phyloP scores from a whole-genome alignment of 2,888 invertebrate species.

The Smittia aterrima region DNA sequence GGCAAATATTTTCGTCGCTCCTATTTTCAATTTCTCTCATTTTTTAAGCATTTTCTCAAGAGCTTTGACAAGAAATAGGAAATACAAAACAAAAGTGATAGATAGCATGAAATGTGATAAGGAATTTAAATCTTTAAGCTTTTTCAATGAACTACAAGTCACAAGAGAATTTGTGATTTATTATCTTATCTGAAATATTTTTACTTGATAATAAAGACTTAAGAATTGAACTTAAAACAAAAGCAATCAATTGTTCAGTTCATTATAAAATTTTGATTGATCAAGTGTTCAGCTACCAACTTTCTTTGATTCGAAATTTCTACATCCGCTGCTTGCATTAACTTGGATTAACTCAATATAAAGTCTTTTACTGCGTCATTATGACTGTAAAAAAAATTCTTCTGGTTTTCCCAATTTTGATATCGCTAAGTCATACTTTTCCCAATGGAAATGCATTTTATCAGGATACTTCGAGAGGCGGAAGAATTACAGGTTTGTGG shows the following conservation, averaged over 20 bases:
- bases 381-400: not conserved
- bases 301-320: too few relatives aligned
- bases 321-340: too few relatives aligned
- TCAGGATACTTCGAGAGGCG: not conserved
- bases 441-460: not conserved
- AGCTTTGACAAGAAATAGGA: not conserved
- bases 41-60: not conserved
- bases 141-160: not conserved
- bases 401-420: not conserved
- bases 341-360: too few relatives aligned
- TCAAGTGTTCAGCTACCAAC: not conserved
- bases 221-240: not conserved
- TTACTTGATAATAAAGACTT: not conserved
- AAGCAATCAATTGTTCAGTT: not conserved
- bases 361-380: not conserved
- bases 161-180: not conserved
- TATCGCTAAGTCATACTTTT: not conserved
- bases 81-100: not conserved
- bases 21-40: not conserved
- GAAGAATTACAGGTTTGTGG: slow-evolving; percentile 28
- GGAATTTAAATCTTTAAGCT: not conserved
- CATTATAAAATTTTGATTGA: not conserved
- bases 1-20: slow-evolving; percentile 7
- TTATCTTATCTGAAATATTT: slow-evolving; percentile 14
- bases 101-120: not conserved